These are phyloP conservation scores for Lynx canadensis DNA, from an alignment of 2,113 vertebrate genomes.

Conservation along the genomic window DNA sequence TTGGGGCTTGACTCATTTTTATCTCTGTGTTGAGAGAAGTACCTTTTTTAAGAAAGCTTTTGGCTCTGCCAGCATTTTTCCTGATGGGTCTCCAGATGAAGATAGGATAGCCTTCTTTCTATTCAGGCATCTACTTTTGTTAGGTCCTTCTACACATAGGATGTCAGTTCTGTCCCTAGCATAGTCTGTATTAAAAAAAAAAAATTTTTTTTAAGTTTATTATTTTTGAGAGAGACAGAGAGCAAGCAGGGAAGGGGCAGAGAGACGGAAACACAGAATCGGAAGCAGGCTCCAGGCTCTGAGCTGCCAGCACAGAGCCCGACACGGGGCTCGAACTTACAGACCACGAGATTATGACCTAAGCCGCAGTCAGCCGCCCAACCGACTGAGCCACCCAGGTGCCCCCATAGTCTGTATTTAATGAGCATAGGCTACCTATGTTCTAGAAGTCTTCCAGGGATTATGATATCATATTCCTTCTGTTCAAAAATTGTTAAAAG, in stretches of 20 bases:
- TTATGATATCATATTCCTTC: slow-evolving; percentile 24
- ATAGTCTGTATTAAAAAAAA: not conserved
- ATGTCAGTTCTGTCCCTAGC: not conserved
- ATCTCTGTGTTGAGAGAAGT: not conserved
- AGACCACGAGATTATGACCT: too few species aligned
- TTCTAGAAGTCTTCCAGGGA: not conserved
- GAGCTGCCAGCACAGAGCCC: too few species aligned
- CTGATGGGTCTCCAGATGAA: not conserved
- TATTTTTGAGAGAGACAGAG: too few species aligned
- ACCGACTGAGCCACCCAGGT: too few species aligned
- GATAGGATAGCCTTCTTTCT: not conserved
- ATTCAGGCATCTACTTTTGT: not conserved
- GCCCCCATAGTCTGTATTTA: not conserved
- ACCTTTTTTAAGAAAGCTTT: not conserved
- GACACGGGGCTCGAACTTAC: too few species aligned
- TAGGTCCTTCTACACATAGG: not conserved
- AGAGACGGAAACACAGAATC: too few species aligned
- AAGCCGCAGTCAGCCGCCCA: too few species aligned
- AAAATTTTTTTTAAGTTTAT: not conserved
- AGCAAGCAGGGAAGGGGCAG: too few species aligned
- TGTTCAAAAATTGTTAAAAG: not conserved
- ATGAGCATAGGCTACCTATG: not conserved
- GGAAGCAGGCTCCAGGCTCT: too few species aligned
- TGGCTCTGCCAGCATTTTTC: not conserved
- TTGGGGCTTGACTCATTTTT: not conserved